phyloP scores from a whole-genome alignment of 2,797 vertebrate species.

The Pangasius djambal region DNA sequence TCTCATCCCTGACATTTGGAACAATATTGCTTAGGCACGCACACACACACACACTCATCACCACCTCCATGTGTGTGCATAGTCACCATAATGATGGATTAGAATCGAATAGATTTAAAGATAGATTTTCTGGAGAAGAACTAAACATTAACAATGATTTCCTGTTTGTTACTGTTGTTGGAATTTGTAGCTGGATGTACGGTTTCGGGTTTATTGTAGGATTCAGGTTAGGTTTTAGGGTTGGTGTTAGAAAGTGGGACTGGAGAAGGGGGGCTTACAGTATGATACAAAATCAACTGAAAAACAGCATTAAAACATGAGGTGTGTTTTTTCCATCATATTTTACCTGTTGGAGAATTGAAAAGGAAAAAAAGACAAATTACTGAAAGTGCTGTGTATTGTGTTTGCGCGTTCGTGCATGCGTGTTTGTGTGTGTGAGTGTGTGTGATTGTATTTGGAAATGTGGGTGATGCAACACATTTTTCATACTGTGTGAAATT shows the following conservation, averaged over 20 bases:
- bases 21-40: slow-evolving; percentile 50
- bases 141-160: background rate
- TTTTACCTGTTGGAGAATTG: background rate
- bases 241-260: background rate
- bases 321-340: background rate
- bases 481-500: slow-evolving; percentile 9
- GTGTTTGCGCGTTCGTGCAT: background rate
- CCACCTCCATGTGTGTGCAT: background rate
- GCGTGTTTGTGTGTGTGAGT: slow-evolving; percentile 38
- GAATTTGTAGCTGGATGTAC: too few species aligned
- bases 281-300: background rate
- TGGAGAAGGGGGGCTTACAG: background rate
- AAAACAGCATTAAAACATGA: background rate
- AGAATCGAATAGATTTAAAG: too few species aligned
- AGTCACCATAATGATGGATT: slow-evolving; percentile 6
- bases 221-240: background rate
- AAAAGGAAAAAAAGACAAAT: background rate
- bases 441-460: background rate
- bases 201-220: background rate
- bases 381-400: background rate
- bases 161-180: background rate
- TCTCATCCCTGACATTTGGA: slow-evolving; percentile 58
- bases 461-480: slow-evolving; percentile 15
- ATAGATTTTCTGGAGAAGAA: background rate
- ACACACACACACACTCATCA: slow-evolving; percentile 9